A percentile compares a stretch with the other conserved stretches of the same genome.
Conservation (phyloP, 2,888 invertebrate species). For the Shargacucullia verbasci region DNA sequence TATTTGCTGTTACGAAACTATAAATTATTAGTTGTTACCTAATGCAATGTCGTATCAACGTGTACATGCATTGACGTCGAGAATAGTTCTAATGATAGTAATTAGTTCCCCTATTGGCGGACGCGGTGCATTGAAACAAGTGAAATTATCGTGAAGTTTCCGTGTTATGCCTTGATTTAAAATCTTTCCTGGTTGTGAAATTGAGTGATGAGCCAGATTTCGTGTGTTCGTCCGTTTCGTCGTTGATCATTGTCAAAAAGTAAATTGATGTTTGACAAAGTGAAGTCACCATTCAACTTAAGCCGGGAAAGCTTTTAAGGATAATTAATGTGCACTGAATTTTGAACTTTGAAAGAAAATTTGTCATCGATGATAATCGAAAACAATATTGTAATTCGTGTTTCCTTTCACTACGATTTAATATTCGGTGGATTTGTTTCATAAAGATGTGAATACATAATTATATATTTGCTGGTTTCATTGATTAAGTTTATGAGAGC, state of each 20-base stretch:
- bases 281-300: conserved; percentile 79
- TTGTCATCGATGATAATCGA: conserved; percentile 60
- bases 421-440: neutral
- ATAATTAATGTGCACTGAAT: conserved; percentile 78
- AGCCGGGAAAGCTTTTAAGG: conserved; percentile 81
- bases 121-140: conserved; percentile 42
- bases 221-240: conserved; percentile 68
- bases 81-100: conserved; percentile 61
- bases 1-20: conserved; percentile 81
- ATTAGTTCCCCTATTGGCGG: conserved; percentile 56
- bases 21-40: conserved; percentile 71
- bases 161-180: conserved; percentile 20
- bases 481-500: too few relatives aligned
- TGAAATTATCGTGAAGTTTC: conserved; percentile 43
- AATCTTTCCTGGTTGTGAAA: conserved; percentile 40
- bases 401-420: conserved; percentile 28
- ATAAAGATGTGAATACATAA: neutral
- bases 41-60: conserved; percentile 65
- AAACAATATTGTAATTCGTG: conserved; percentile 42
- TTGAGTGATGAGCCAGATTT: conserved; percentile 64
- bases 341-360: conserved; percentile 62
- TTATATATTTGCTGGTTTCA: too few relatives aligned
- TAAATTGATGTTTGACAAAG: conserved; percentile 86
- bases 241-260: conserved; percentile 85
- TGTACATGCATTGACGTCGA: conserved; percentile 44